Percentiles rank a stretch among this genome's conserved stretches.
phyloP scores from a whole-genome alignment of 2,888 invertebrate genomes.

The Malacosoma neustria region DNA sequence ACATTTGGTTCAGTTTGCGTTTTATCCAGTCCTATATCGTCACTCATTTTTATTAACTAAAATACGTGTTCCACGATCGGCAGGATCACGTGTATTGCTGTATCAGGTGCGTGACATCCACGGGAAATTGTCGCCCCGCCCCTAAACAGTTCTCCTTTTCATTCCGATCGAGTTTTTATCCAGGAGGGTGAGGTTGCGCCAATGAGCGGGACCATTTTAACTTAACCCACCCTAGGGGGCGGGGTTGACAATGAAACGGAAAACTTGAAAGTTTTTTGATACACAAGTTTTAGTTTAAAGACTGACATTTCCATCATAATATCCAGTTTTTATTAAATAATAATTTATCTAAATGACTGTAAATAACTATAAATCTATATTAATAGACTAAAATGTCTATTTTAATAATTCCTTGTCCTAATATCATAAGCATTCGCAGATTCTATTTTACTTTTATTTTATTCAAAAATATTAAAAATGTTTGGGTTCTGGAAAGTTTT shows the following conservation, averaged over 20 bases:
- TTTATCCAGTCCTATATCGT: constrained; percentile 21
- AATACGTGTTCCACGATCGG: constrained; percentile 35
- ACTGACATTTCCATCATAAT: background rate
- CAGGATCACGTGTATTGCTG: constrained; percentile 42
- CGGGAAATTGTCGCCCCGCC: constrained; percentile 33
- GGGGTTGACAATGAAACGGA: constrained; percentile 16
- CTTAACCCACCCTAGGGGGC: constrained; percentile 35
- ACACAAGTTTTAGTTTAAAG: too few relatives aligned
- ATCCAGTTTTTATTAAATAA: background rate
- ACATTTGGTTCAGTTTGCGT: constrained; percentile 23
- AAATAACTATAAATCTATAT: background rate
- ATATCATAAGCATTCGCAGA: too few relatives aligned
- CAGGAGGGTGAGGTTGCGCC: constrained; percentile 34
- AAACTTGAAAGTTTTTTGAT: background rate
- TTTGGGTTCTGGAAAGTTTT: too few relatives aligned
- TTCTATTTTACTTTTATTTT: too few relatives aligned
- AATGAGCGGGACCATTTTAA: constrained; percentile 25
- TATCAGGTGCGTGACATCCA: constrained; percentile 47
- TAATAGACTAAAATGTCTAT: too few relatives aligned
- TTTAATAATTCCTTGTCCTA: too few relatives aligned
- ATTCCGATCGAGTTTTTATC: constrained; percentile 24
- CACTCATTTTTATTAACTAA: constrained; percentile 23
- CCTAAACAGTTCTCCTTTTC: constrained; percentile 26
- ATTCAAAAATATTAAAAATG: too few relatives aligned
- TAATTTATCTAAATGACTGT: background rate